These are phyloP conservation scores for Nannoperca obscura DNA, from an alignment of 2,797 vertebrate genomes.

Conservation along the genomic window DNA sequence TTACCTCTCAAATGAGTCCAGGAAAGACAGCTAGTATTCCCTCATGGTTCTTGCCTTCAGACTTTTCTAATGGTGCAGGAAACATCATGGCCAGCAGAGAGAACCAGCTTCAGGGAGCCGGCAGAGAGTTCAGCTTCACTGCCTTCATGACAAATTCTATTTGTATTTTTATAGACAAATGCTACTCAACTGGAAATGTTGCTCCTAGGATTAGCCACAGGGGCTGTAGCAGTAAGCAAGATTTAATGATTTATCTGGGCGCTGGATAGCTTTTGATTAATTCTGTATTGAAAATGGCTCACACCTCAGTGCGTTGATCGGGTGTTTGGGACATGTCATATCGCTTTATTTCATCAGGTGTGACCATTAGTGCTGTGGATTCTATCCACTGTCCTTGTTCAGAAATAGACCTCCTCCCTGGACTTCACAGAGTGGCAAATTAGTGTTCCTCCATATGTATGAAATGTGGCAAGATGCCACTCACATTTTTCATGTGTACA, in stretches of 20 bases:
- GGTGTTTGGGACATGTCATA: conserved; percentile 72
- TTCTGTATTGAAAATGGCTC: conserved; percentile 76
- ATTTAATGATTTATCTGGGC: conserved; percentile 80
- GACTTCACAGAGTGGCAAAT: conserved; percentile 22
- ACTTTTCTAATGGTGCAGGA: conserved; percentile 75
- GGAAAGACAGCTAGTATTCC: conserved; percentile 80
- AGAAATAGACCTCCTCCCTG: conserved; percentile 46
- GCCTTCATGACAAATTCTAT: conserved; percentile 76
- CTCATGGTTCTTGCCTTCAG: conserved; percentile 67
- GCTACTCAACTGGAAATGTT: conserved; percentile 73
- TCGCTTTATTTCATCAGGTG: conserved; percentile 79
- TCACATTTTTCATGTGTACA: neutral
- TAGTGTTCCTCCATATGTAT: neutral
- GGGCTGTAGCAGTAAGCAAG: conserved; percentile 70
- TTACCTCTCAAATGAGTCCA: conserved; percentile 78
- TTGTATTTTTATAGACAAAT: conserved; percentile 80
- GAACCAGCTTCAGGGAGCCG: conserved; percentile 54
- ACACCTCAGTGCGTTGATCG: conserved; percentile 70
- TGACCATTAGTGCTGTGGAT: conserved; percentile 66
- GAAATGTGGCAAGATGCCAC: neutral
- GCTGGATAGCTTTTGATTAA: conserved; percentile 81
- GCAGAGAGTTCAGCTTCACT: conserved; percentile 66
- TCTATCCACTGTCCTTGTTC: conserved; percentile 65
- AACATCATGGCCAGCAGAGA: conserved; percentile 70
- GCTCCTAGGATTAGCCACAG: conserved; percentile 73